phyloP scores from a whole-genome alignment of 64 coral and sea anemone genomes.

The Astreopora myriophthalma region DNA sequence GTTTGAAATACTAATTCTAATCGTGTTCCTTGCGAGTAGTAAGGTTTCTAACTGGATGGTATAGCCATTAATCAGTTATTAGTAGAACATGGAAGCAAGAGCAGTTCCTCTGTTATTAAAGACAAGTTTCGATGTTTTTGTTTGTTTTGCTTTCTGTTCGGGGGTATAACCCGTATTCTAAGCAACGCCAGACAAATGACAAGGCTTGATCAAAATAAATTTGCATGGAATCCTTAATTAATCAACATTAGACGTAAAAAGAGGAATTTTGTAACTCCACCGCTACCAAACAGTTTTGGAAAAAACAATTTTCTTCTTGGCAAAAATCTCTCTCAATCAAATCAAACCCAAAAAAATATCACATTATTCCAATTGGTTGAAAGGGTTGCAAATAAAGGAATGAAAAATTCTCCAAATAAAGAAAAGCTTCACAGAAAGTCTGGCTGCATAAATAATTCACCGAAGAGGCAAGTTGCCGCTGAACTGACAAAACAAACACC shows the following conservation, averaged over 20 bases:
- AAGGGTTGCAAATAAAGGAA: neutral
- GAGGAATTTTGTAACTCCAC: neutral
- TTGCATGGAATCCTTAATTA: neutral
- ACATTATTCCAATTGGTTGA: neutral
- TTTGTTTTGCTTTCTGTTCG: neutral
- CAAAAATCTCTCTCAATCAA: neutral
- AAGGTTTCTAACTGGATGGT: neutral
- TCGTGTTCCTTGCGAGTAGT: neutral
- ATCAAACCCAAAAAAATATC: neutral
- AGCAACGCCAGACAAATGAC: neutral
- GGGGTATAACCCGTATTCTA: neutral
- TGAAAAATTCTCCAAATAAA: neutral
- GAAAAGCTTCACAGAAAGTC: neutral
- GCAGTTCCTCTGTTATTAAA: neutral
- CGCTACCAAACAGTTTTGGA: neutral
- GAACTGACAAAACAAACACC: neutral
- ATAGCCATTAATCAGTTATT: neutral
- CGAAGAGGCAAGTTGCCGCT: constrained; percentile 6
- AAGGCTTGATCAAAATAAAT: neutral
- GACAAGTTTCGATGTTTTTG: too few species aligned
- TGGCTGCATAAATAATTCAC: constrained; percentile 13
- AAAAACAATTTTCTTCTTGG: neutral
- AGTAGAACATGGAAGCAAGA: neutral
- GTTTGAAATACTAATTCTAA: neutral
- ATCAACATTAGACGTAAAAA: neutral